Evolutionary conservation across 2,888 invertebrate genomes (phyloP).

Genomic region (Cyrtodaria siliqua): DNA sequence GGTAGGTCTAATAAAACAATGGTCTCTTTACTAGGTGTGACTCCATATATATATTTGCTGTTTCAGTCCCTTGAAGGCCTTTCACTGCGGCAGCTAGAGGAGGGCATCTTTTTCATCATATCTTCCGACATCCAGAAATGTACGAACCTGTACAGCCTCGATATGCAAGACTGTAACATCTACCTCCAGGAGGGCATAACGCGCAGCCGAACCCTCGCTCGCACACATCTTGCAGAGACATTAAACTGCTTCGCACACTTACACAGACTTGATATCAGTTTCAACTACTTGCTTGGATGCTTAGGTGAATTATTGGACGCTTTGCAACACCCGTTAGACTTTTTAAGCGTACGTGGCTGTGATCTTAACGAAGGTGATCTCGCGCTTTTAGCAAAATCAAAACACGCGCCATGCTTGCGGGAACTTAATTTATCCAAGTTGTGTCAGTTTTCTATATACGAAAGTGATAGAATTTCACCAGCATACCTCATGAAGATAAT

Average conservation of each 20-base stretch:
- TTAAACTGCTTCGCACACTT: conserved; percentile 62
- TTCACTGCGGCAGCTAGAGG: conserved; percentile 77
- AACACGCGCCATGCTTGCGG: conserved; percentile 69
- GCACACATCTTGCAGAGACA: conserved; percentile 56
- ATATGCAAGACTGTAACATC: conserved; percentile 78
- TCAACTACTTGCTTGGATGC: conserved; percentile 78
- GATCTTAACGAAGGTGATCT: conserved; percentile 77
- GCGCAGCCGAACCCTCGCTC: conserved; percentile 69
- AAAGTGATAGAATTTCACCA: conserved; percentile 72
- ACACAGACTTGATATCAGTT: conserved; percentile 73
- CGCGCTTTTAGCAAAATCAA: conserved; percentile 64
- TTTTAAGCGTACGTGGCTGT: conserved; percentile 75
- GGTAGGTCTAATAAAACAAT: too few relatives aligned
- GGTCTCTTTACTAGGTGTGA: too few relatives aligned
- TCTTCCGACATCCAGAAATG: conserved; percentile 70
- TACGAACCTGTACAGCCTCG: conserved; percentile 67
- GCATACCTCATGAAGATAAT: conserved; percentile 67
- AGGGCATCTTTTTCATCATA: conserved; percentile 75
- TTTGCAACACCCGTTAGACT: conserved; percentile 70
- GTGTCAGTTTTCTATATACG: conserved; percentile 76
- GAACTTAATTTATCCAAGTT: conserved; percentile 78
- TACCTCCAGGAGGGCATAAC: conserved; percentile 78
- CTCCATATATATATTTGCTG: too few relatives aligned
- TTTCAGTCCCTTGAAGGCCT: conserved; percentile 76
- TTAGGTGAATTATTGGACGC: conserved; percentile 74